Percentiles rank a stretch among this genome's conserved stretches.
Evolutionary conservation across 2,888 invertebrate genomes (phyloP).

Genomic region (Opisthograptis luteolata): DNA sequence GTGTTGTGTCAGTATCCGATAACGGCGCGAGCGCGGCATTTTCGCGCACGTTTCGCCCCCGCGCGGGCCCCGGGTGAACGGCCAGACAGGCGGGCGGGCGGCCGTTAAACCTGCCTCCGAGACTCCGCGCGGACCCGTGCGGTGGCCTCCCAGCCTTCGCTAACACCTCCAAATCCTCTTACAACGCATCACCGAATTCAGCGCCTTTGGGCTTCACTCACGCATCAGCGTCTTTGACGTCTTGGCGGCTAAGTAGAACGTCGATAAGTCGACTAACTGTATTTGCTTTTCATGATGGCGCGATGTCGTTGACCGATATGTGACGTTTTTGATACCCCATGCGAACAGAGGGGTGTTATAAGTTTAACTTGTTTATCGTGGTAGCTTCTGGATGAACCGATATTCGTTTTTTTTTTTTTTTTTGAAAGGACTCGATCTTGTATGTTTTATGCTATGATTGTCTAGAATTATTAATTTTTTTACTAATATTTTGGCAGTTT

Average conservation of each 20-base stretch:
- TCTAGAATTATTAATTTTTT: no score
- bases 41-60: conserved; percentile 78
- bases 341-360: no score
- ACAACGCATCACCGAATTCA: conserved; percentile 27
- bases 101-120: conserved; percentile 81
- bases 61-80: conserved; percentile 82
- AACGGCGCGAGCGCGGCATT: conserved; percentile 78
- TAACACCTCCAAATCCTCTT: conserved; percentile 44
- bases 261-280: conserved; percentile 23
- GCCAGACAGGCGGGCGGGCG: conserved; percentile 81
- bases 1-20: conserved; percentile 43
- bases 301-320: conserved; percentile 14
- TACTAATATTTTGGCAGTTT: no score
- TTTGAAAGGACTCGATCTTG: no score
- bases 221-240: conserved; percentile 24
- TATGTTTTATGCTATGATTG: no score
- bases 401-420: no score
- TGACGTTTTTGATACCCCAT: conserved; percentile 13
- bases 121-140: conserved; percentile 63
- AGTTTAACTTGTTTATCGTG: no score
- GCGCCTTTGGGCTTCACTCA: conserved; percentile 29
- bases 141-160: conserved; percentile 63
- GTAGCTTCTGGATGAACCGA: no score
- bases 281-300: conserved; percentile 15
- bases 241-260: conserved; percentile 16